Conservation (phyloP, 2,888 invertebrate genomes). For the Aleiodes leptofemur region DNA sequence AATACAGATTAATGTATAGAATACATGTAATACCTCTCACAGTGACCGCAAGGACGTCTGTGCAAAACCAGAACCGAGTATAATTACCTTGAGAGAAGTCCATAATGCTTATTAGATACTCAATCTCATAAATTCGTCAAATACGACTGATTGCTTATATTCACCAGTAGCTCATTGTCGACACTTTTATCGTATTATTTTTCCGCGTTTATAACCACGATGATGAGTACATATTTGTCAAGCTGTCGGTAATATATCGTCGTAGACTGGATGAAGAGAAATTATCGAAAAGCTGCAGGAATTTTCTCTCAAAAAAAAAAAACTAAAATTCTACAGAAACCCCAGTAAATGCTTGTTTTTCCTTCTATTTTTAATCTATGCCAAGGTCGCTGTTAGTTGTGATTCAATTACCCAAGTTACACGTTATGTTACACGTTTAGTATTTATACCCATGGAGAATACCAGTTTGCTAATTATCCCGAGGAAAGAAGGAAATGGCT, state of each 20-base stretch:
- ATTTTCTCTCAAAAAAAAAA: slow-evolving; percentile 17
- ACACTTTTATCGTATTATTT: slow-evolving; percentile 20
- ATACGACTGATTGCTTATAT: neutral
- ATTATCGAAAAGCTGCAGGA: neutral
- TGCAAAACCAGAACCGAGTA: neutral
- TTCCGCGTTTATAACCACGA: neutral
- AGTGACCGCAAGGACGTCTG: slow-evolving; percentile 14
- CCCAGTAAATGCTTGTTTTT: slow-evolving; percentile 3
- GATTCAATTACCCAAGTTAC: slow-evolving; percentile 40
- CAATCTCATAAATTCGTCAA: slow-evolving; percentile 14
- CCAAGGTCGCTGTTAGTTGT: slow-evolving; percentile 40
- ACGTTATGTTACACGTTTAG: slow-evolving; percentile 32
- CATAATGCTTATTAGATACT: slow-evolving; percentile 6
- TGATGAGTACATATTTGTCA: neutral
- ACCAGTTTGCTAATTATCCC: slow-evolving; percentile 39
- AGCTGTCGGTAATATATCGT: too few species aligned
- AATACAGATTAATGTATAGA: slow-evolving; percentile 6
- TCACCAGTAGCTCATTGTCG: neutral
- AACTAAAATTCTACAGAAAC: neutral
- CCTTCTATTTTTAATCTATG: slow-evolving; percentile 32
- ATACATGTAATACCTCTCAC: slow-evolving; percentile 13
- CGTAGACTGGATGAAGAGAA: neutral
- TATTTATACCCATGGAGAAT: slow-evolving; percentile 37
- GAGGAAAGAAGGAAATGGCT: slow-evolving; percentile 36
- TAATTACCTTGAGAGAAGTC: slow-evolving; percentile 17